Evolutionary conservation across 2,113 vertebrate genomes (phyloP), one percentile per base, ranked within the genome.

Genomic region (Solea solea): DNA sequence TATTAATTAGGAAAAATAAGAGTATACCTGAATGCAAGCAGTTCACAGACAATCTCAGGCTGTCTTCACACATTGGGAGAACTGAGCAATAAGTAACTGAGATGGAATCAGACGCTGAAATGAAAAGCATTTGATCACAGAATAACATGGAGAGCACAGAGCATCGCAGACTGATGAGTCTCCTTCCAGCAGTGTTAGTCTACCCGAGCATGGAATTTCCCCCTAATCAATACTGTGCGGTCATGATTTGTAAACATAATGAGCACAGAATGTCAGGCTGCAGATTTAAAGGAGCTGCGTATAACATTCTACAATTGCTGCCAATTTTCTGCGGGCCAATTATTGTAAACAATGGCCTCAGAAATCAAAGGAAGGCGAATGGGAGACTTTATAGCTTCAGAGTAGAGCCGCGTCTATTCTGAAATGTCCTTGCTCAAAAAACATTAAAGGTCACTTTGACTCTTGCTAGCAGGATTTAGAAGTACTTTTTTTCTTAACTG

Each of bases 241-340:
- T 80, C 79, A 72, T 76, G 74, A 84, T 72, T 76, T 67, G 76
- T 80, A 65, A 84, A 72, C 76, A 50, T 66, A 72, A 74, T 78
- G 68, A 78, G 71, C 57, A 25, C 57, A 61, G 69, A 46, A 15
- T 67, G 44, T 78, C 69, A 41, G 45, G 7, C 48, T 0, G 12
- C 52, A 63, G 59, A 74, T 76, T 78, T 64, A 54, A 79, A 76
- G 50, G 15, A 64, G 44, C 63, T 41, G 27, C 27, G 48, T 44
- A 13, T 56, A 40, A 58, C 56, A 51, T 44, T 16, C 77, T 69
- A n/a, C 9, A 12, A 42, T 21, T n/a, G n/a, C 50, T 49, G 25
- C 14, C 25, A 62, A n/a, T 74, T 74, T 55, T 62, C 56, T 54
- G 21, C 62, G 10, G 21, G 11, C 69, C 15, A 79, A 49, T 74